A percentile compares a stretch with the other conserved stretches of the same genome.
Evolutionary conservation across 2,888 invertebrate genomes (phyloP).

Genomic region (Hecatera dysodea): DNA sequence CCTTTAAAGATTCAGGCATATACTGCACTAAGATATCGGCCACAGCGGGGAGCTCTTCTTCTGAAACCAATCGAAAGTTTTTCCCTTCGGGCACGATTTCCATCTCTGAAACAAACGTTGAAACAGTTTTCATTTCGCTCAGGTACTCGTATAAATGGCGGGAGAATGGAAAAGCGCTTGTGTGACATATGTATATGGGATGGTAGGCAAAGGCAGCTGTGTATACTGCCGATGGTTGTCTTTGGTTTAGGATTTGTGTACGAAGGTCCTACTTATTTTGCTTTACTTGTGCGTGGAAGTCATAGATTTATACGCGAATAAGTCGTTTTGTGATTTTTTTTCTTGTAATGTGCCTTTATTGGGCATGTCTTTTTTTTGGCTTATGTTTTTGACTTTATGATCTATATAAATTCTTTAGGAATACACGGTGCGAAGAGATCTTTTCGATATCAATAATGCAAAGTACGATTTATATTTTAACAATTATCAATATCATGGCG

Average conservation of each 20-base stretch:
- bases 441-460: no score
- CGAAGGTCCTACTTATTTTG: conserved; percentile 13
- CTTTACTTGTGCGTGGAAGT: conserved; percentile 7
- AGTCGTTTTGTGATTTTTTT: no score
- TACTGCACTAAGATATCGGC: conserved; percentile 95
- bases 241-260: background rate
- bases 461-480: no score
- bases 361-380: no score
- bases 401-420: no score
- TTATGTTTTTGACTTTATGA: no score
- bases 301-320: no score
- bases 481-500: no score
- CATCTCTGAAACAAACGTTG: conserved; percentile 92
- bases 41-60: conserved; percentile 96
- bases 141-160: conserved; percentile 31
- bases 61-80: conserved; percentile 96
- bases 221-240: conserved; percentile 16
- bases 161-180: conserved; percentile 28
- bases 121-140: conserved; percentile 45
- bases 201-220: conserved; percentile 26
- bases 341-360: no score
- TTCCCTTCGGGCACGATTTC: conserved; percentile 96
- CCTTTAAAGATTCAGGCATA: conserved; percentile 97
- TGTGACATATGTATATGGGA: conserved; percentile 26
- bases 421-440: no score